phyloP scores from a whole-genome alignment of 2,113 vertebrate species.

The Crotophaga sulcirostris region DNA sequence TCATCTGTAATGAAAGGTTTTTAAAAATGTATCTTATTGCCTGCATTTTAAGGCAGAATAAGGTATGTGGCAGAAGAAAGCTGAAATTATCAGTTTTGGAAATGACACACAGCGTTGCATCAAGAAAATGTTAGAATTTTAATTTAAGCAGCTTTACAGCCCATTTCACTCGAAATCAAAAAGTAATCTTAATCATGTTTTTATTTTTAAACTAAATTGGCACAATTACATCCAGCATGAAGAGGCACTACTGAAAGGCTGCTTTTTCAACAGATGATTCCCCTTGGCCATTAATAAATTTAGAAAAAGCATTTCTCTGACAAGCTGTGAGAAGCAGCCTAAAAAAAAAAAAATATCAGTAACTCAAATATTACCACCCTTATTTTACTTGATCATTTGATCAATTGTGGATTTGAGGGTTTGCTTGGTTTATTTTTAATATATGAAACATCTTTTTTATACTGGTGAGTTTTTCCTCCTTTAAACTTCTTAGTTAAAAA shows the following conservation, averaged over 20 bases:
- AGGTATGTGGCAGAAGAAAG: constrained; percentile 20
- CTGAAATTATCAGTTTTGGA: constrained; percentile 10
- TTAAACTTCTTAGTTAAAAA: not conserved
- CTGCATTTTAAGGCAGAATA: constrained; percentile 20
- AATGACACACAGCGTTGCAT: constrained; percentile 9
- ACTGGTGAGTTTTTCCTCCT: not conserved
- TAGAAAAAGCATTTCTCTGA: not conserved
- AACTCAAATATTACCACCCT: not conserved
- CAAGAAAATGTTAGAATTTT: constrained; percentile 45
- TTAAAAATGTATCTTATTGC: not conserved
- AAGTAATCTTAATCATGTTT: constrained; percentile 63
- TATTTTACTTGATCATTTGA: not conserved
- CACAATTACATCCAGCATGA: constrained; percentile 44
- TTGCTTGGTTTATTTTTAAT: not conserved
- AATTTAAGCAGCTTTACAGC: constrained; percentile 54
- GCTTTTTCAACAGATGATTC: constrained; percentile 23
- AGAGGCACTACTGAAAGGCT: constrained; percentile 42
- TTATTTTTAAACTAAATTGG: constrained; percentile 66
- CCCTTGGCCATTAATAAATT: constrained; percentile 39
- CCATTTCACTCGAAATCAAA: constrained; percentile 63
- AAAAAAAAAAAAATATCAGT: not conserved
- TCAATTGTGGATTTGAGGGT: not conserved
- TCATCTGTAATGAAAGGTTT: constrained; percentile 20
- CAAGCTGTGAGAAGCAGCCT: not conserved
- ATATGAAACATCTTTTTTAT: not conserved